These are phyloP conservation scores for Sthenelais limicola DNA, from an alignment of 2,888 invertebrate genomes.

Conservation along the genomic window DNA sequence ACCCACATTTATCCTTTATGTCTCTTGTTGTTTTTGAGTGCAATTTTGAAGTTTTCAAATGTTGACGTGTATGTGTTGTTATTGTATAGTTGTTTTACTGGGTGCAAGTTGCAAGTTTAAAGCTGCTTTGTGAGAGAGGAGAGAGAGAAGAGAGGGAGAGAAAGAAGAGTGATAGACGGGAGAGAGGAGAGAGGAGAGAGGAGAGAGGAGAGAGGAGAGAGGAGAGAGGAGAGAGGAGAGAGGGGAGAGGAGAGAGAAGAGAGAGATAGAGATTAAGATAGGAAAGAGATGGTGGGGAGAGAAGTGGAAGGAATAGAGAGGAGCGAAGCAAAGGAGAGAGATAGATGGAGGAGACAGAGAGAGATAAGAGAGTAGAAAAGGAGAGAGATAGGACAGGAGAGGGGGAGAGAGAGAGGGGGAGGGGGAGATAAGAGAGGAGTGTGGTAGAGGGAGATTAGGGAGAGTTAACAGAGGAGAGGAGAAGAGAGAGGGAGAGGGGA, in stretches of 20 bases:
- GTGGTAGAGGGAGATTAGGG: neutral
- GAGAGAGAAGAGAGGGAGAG: too few relatives aligned
- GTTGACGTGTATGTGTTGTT: too few relatives aligned
- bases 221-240: neutral
- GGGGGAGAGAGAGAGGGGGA: neutral
- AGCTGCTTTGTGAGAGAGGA: too few relatives aligned
- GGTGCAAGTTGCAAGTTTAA: too few relatives aligned
- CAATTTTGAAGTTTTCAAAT: too few relatives aligned
- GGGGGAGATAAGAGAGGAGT: neutral
- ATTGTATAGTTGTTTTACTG: too few relatives aligned
- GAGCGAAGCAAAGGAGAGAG: neutral
- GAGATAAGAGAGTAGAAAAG: neutral
- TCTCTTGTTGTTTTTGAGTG: too few relatives aligned
- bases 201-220: neutral
- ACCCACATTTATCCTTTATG: too few relatives aligned
- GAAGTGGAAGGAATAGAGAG: neutral
- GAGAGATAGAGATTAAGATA: neutral
- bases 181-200: neutral
- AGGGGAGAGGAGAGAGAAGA: neutral
- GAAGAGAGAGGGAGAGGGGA: neutral
- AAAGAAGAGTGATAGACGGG: too few relatives aligned
- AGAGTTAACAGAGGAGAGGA: neutral
- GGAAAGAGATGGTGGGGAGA: neutral
- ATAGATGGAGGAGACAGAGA: neutral
- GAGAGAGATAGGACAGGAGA: neutral